Evolutionary conservation across 2,888 invertebrate species (phyloP), one percentile per base, ranked within the genome.

Genomic region (Aproaerema taeniolella): DNA sequence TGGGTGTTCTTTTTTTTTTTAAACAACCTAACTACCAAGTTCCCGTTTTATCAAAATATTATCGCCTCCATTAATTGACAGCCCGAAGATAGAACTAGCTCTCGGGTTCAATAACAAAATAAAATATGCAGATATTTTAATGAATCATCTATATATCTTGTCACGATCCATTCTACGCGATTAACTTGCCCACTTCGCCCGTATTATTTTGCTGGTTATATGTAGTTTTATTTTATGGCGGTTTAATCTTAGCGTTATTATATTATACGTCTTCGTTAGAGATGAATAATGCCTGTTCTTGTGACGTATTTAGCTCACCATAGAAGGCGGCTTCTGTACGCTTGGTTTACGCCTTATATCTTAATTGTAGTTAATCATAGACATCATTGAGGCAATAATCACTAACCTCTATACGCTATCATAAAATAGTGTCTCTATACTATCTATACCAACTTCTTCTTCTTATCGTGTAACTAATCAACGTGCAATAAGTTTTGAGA

Each of bases 91-190:
- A 37, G 41, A 52, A 55, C 47, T 24, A 28, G 50, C 45, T 46
- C 33, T 38, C 30, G 28, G 43, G 45, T 42, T 46, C 40, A 46
- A 50, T 36, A 36, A 32, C 41, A 54, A 45, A 50, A 31, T 48
- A 39, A 43, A 39, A 43, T 53, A 55, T 55, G 58, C 57, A 58
- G 50, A 49, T 55, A 56, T 58, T 55, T 56, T 61, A 63, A 61
- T 60, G 53, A 55, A 45, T 42, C 39, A 54, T 51, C 45, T 45
- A 52, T n/a, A n/a, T 44, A 53, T 52, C 50, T 46, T 47, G 48
- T 49, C 33, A 20, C 48, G 45, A 38, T 45, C 39, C 43, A 49
- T 43, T 52, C 38, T 36, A 39, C 36, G 38, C 28, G 45, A 39
- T 37, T 34, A 54, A 9, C 36, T 17, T 15, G 12, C 11, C 35